Evolutionary conservation across 2,797 vertebrate genomes (phyloP).

Genomic region (Hybognathus amarus): DNA sequence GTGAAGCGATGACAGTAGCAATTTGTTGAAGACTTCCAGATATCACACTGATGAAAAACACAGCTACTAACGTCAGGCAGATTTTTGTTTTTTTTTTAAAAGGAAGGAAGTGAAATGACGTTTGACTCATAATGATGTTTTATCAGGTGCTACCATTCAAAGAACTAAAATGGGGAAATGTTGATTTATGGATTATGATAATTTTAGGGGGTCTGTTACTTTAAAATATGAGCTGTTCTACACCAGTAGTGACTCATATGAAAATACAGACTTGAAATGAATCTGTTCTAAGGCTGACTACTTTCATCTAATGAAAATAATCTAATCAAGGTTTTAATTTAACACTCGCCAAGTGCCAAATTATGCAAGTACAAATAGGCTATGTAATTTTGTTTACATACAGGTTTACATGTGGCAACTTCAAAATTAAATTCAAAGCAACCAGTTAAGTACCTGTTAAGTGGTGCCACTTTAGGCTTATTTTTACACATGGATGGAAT

Average conservation of each 20-base stretch:
- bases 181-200: not conserved
- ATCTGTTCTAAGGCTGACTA: not conserved
- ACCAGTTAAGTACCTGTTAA: not conserved
- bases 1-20: not conserved
- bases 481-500: no score
- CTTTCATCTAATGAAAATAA: not conserved
- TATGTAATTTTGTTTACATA: not conserved
- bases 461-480: not conserved
- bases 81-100: not conserved
- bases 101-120: not conserved
- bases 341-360: not conserved
- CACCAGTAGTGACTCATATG: not conserved
- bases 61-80: not conserved
- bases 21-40: constrained; percentile 4
- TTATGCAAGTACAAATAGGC: not conserved
- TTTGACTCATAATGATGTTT: not conserved
- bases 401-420: no score
- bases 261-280: constrained; percentile 7
- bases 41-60: constrained; percentile 5
- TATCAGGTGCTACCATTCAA: not conserved
- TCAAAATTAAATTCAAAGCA: not conserved
- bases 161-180: not conserved
- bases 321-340: not conserved
- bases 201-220: not conserved
- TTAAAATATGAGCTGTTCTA: not conserved